A percentile compares a stretch with the other conserved stretches of the same genome.
Evolutionary conservation across 30 jellyfish, hydroid and myxozoan species (phyloP).

Genomic region (Chrysaora quinquecirrha): DNA sequence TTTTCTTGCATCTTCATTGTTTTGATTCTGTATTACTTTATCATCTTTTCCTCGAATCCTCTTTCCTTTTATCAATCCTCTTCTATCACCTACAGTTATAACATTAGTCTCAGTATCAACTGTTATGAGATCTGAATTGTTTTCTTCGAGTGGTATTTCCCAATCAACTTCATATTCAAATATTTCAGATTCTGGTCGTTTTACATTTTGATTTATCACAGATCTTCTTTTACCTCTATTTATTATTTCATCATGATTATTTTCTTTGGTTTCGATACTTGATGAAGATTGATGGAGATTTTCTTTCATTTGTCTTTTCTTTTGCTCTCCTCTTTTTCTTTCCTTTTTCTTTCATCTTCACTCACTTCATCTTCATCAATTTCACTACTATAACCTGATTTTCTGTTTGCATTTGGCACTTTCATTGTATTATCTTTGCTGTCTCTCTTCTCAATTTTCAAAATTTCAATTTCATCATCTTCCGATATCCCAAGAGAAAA

Average conservation of each 20-base stretch:
- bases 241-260: neutral
- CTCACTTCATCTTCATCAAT: constrained; percentile 35
- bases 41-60: constrained; percentile 9
- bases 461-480: constrained; percentile 52
- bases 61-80: constrained; percentile 53
- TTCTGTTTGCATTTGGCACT: constrained; percentile 20
- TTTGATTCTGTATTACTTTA: neutral
- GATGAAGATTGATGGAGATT: neutral
- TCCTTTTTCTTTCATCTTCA: constrained; percentile 12
- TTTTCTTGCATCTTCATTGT: too few species aligned
- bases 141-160: constrained; percentile 53
- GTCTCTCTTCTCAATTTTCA: constrained; percentile 36
- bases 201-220: neutral
- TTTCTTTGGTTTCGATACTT: neutral
- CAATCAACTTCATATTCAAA: constrained; percentile 66
- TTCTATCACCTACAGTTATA: constrained; percentile 50
- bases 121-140: constrained; percentile 29
- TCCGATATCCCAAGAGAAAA: constrained; percentile 54
- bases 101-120: constrained; percentile 55
- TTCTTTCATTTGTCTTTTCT: neutral
- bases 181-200: constrained; percentile 9
- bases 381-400: constrained; percentile 69
- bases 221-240: neutral
- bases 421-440: constrained; percentile 13
- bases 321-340: constrained; percentile 12